Evolutionary conservation across 2,888 invertebrate genomes (phyloP).

Genomic region (Netelia inedita): DNA sequence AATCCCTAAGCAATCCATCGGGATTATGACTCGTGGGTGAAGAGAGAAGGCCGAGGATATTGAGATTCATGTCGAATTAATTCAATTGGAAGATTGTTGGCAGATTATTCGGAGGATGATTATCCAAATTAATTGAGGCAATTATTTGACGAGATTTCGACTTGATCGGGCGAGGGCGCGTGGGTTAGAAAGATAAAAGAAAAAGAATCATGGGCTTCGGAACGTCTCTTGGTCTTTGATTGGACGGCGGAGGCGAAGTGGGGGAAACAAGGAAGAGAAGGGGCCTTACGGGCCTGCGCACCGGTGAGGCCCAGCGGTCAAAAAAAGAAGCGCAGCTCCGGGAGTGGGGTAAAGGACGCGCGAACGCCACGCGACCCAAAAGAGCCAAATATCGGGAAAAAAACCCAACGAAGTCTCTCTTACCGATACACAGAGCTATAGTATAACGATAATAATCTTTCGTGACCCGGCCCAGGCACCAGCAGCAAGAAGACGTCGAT

Average conservation of each 20-base stretch:
- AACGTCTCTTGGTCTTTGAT: conserved; percentile 3
- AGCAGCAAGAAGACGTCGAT: conserved; percentile 72
- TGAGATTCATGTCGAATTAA: conserved; percentile 8
- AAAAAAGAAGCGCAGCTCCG: conserved; percentile 35
- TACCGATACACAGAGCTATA: conserved; percentile 46
- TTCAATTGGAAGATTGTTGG: conserved; percentile 5
- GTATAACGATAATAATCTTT: conserved; percentile 81
- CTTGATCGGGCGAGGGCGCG: conserved; percentile 11
- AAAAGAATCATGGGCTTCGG: background rate
- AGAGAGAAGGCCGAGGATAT: background rate
- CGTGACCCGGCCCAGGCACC: conserved; percentile 76
- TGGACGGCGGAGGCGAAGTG: background rate
- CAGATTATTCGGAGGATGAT: background rate
- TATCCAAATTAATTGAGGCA: conserved; percentile 15
- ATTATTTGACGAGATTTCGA: conserved; percentile 19
- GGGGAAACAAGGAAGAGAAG: conserved; percentile 25
- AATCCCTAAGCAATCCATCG: conserved; percentile 30
- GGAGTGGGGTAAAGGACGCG: conserved; percentile 66
- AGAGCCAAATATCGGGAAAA: conserved; percentile 73
- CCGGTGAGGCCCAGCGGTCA: conserved; percentile 61
- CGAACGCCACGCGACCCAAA: conserved; percentile 82
- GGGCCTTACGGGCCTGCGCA: conserved; percentile 24
- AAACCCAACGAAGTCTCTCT: conserved; percentile 51
- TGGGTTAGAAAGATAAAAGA: background rate
- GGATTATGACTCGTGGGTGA: conserved; percentile 15